Base-by-base conservation (phyloP, 1,140 invertebrate species). In the Chlorops oryzae region DNA sequence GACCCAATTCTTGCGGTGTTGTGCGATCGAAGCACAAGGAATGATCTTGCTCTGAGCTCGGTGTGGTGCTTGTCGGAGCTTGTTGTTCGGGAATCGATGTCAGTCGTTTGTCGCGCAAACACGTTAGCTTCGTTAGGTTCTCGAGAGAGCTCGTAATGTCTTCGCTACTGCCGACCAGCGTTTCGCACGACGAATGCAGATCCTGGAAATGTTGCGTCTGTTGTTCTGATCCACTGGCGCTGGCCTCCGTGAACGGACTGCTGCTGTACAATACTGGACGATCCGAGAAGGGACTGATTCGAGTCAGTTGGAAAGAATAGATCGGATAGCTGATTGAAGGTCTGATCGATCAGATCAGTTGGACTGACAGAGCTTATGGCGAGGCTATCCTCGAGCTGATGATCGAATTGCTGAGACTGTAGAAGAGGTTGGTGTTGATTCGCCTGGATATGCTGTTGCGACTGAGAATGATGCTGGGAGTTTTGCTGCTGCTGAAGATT, bases 31-130 rank as follows among this genome's bases (percentile, higher is more conserved):
- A 51, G 42, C 28, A 68, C 40, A 65, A 53, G 23, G 54, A 56
- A 38, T 63, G 64, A 49, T 63, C 59, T 44, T 65, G 64, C 43
- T 52, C 42, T 20, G 47, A 46, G 56, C 43, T 44, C 52, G 65
- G 73, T 73, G 70, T 50, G 41, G 17, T 50, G 10, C 69, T 55
- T 12, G 66, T 70, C n/a, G n/a, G n/a, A n/a, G n/a, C n/a, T 45
- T 74, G 73, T 13, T 75, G 61, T 51, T 77, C 63, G 4, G 62
- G 65, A 27, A 64, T 66, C n/a, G 76, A 49, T 70, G 65, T 62
- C 59, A 76, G 35, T 51, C 74, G 56, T 72, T 70, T 57, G 72
- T 65, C 61, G 22, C 65, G 62, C 38, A 64, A 42, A 43, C 39
- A 75, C 54, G 55, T 75, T 48, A 56, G 62, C 64, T 66, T 74